Base-by-base conservation (phyloP, 2,113 vertebrate species). In the Camelus bactrianus region DNA sequence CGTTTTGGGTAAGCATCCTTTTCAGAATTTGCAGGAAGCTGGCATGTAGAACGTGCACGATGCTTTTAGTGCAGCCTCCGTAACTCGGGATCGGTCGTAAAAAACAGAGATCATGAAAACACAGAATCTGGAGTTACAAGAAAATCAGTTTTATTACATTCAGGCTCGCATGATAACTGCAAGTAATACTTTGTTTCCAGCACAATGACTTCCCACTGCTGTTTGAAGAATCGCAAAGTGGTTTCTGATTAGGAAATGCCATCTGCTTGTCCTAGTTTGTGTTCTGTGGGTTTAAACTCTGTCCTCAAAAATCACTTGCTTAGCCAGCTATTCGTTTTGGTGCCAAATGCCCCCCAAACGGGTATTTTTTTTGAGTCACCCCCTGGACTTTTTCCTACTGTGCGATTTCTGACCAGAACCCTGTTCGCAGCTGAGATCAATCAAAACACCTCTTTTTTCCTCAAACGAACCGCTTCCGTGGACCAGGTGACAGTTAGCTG, bases 1-100 rank as follows among this genome's bases (percentile, higher is more conserved):
- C 75, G 1, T 30, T 91, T 87, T 16, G 5, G 72, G 98, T 99
- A 89, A 97, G 98, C 0, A 13, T 28, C 11, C 48, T 67, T 72
- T 28, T 24, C 8, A 22, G 64, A 46, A 30, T 42, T 65, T 19
- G 2, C 20, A 38, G 62, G 64, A 42, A 20, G 48, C n/a, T n/a
- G n/a, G 17, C 52, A 2, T 4, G 0, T 2, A 28, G 19, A 13
- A n/a, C 1, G 3, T 42, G 16, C 9, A 0, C 0, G 10, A 4
- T 22, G 38, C 32, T 22, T 84, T 72, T 28, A 9, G 65, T 5
- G 8, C 7, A 60, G n/a, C 20, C 48, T 82, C 22, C 0, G 0
- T 42, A 14, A 65, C 52, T n/a, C 30, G 48, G 48, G 16, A 5
- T 32, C 6, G 28, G 22, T 11, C 4, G 38, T 38, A 5, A 38